These are phyloP conservation scores for Aphelenchoides avenae DNA, from an alignment of 1,140 invertebrate species.

Conservation along the genomic window DNA sequence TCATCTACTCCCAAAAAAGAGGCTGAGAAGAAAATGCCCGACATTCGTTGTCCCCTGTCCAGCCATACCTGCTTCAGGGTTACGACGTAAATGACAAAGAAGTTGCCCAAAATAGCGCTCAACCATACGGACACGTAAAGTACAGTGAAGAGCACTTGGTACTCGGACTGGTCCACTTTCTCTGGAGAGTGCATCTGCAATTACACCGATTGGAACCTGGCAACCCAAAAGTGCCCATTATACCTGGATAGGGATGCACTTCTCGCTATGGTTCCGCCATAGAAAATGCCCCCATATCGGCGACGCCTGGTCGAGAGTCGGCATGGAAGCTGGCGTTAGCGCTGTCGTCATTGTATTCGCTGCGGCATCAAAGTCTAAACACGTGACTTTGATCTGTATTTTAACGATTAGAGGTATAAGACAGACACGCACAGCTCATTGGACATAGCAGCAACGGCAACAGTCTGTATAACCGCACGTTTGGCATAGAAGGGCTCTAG, in stretches of 20 bases:
- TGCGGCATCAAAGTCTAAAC: too few species aligned
- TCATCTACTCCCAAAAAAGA: too few species aligned
- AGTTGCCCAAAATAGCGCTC: conserved; percentile 49
- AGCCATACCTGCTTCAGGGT: conserved; percentile 55
- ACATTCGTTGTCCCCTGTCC: not conserved
- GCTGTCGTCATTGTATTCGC: too few species aligned
- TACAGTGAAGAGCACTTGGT: conserved; percentile 51
- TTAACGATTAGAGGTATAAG: too few species aligned
- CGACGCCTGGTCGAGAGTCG: too few species aligned
- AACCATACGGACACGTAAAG: conserved; percentile 56
- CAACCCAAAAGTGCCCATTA: not conserved
- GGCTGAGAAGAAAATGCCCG: conserved; percentile 11
- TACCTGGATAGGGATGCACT: conserved; percentile 38
- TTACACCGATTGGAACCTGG: conserved; percentile 5
- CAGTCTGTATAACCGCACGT: too few species aligned
- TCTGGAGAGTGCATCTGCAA: conserved; percentile 42
- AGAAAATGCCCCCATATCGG: conserved; percentile 45
- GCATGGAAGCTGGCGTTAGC: too few species aligned
- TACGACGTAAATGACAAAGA: conserved; percentile 55
- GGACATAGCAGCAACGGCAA: too few species aligned
- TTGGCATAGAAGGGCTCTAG: too few species aligned
- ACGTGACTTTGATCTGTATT: too few species aligned
- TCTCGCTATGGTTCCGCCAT: conserved; percentile 31
- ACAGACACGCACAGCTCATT: too few species aligned
- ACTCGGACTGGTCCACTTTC: conserved; percentile 39